Conservation (phyloP, 2,888 invertebrate species). For the Magallana nippona region DNA sequence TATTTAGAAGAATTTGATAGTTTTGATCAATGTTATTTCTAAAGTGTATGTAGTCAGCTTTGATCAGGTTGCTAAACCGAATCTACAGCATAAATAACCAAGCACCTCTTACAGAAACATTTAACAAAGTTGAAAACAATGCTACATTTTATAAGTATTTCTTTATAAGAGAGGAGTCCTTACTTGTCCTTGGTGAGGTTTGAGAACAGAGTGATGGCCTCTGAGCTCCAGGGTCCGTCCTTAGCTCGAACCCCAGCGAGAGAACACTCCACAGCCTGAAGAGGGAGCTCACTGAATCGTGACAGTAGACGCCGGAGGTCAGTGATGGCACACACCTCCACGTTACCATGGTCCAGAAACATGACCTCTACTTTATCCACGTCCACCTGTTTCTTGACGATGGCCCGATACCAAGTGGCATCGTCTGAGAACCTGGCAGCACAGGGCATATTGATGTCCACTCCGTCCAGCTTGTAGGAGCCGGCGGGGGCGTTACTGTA, state of each 20-base stretch:
- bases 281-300: constrained; percentile 67
- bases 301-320: constrained; percentile 68
- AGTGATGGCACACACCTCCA: constrained; percentile 63
- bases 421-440: constrained; percentile 70
- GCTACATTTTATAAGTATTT: background rate
- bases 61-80: too few species aligned
- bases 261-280: constrained; percentile 72
- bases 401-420: constrained; percentile 73
- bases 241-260: constrained; percentile 63
- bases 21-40: too few species aligned
- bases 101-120: too few species aligned
- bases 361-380: constrained; percentile 60
- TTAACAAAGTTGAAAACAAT: too few species aligned
- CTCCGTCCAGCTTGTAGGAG: constrained; percentile 51
- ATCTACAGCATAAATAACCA: too few species aligned
- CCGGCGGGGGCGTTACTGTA: constrained; percentile 56
- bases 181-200: constrained; percentile 65
- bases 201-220: constrained; percentile 59
- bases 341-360: constrained; percentile 78
- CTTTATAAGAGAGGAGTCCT: constrained; percentile 42
- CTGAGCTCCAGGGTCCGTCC: constrained; percentile 62
- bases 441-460: constrained; percentile 59
- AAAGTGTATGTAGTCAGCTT: too few species aligned
- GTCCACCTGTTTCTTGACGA: constrained; percentile 51
- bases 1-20: too few species aligned